Percentiles rank a stretch among this genome's conserved stretches.
These are phyloP conservation scores for Scelioninae gen. 2 DNA, from an alignment of 2,888 invertebrate genomes.

Conservation along the genomic window DNA sequence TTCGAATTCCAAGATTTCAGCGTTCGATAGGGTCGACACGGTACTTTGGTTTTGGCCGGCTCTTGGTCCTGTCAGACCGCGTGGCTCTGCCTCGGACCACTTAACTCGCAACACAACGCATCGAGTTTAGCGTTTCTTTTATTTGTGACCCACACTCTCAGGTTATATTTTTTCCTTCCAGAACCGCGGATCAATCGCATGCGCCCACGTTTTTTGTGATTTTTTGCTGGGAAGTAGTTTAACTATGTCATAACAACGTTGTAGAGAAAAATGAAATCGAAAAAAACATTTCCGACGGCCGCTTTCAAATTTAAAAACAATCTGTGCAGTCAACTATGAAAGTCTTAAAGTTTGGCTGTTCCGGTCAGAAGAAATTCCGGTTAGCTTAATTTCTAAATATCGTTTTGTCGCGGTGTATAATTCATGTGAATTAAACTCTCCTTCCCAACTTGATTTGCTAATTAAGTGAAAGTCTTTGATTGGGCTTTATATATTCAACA, in stretches of 20 bases:
- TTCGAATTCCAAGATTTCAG: constrained; percentile 71
- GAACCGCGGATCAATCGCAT: background rate
- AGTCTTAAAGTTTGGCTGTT: constrained; percentile 8
- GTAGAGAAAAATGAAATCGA: constrained; percentile 32
- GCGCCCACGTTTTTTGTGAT: too few relatives aligned
- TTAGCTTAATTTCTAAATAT: constrained; percentile 46
- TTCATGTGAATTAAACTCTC: constrained; percentile 20
- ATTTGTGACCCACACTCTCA: constrained; percentile 28
- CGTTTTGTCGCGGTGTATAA: constrained; percentile 10
- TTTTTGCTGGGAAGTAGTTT: too few relatives aligned
- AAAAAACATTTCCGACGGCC: constrained; percentile 7
- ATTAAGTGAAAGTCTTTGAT: constrained; percentile 49
- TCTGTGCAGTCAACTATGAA: constrained; percentile 15
- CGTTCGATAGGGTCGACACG: constrained; percentile 69
- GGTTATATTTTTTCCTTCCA: constrained; percentile 1
- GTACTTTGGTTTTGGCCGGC: constrained; percentile 57
- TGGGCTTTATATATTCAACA: constrained; percentile 2
- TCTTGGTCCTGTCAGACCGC: constrained; percentile 58
- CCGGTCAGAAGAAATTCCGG: constrained; percentile 34
- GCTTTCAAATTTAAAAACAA: constrained; percentile 36
- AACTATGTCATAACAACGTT: background rate
- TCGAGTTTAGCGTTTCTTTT: constrained; percentile 38
- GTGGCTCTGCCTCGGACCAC: constrained; percentile 56
- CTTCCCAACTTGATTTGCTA: constrained; percentile 4
- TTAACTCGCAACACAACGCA: constrained; percentile 20